Conservation (phyloP, 2,888 invertebrate genomes). For the Ommatoiulus sabulosus region DNA sequence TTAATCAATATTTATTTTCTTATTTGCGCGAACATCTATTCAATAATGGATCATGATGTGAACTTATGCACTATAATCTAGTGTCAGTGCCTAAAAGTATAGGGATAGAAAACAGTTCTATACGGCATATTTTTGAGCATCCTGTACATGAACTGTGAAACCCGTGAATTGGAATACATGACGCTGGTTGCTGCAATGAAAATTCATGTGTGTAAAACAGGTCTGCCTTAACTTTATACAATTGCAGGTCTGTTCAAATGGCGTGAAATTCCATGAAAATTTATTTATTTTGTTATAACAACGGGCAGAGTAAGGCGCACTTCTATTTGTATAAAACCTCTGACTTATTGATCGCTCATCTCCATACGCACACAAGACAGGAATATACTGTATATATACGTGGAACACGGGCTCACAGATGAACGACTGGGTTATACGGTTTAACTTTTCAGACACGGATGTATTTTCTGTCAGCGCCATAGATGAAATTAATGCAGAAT, state of each 20-base stretch:
- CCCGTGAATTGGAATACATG: not conserved
- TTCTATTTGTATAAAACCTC: constrained; percentile 10
- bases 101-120: too few relatives aligned
- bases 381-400: not conserved
- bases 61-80: too few relatives aligned
- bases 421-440: constrained; percentile 6
- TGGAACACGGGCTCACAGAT: not conserved
- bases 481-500: constrained; percentile 15
- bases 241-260: not conserved
- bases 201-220: not conserved
- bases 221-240: not conserved
- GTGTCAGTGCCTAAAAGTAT: too few relatives aligned
- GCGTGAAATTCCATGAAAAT: not conserved
- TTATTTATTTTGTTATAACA: constrained; percentile 13
- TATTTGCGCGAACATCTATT: too few relatives aligned
- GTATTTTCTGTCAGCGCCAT: not conserved
- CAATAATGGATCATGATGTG: too few relatives aligned
- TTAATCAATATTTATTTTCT: too few relatives aligned
- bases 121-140: too few relatives aligned
- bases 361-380: not conserved
- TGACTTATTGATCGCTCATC: constrained; percentile 2
- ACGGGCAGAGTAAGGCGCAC: not conserved
- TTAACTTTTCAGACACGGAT: not conserved
- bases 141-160: too few relatives aligned
- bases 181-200: not conserved